A percentile compares a stretch with the other conserved stretches of the same genome.
phyloP scores from a whole-genome alignment of 2,797 vertebrate genomes.

The Gymnothorax reevesii region DNA sequence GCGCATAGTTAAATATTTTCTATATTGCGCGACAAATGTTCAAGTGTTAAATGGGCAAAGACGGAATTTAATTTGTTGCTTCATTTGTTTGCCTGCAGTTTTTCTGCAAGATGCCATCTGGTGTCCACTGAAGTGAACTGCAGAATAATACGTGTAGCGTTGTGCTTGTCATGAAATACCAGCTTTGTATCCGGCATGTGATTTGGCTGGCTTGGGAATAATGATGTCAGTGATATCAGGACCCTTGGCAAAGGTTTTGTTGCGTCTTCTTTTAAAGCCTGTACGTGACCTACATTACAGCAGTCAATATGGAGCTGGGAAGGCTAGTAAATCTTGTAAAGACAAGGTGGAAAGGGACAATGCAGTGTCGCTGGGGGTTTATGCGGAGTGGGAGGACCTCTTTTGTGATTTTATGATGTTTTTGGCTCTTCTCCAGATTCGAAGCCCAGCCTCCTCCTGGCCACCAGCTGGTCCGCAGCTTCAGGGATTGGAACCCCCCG shows the following conservation, averaged over 20 bases:
- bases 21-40: background rate
- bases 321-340: background rate
- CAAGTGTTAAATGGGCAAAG: background rate
- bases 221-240: background rate
- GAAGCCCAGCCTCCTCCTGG: slow-evolving; percentile 70
- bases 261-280: background rate
- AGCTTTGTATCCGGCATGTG: background rate
- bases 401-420: background rate
- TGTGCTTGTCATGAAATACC: background rate
- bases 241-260: background rate
- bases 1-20: background rate
- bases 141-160: background rate
- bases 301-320: background rate
- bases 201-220: background rate
- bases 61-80: background rate
- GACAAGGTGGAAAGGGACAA: slow-evolving; percentile 1
- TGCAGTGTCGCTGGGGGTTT: background rate
- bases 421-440: slow-evolving; percentile 65
- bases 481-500: slow-evolving; percentile 93
- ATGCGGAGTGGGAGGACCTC: background rate
- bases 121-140: background rate
- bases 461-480: slow-evolving; percentile 68
- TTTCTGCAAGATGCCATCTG: background rate
- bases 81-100: background rate
- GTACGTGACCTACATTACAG: background rate